These are phyloP conservation scores for Clivina fossor DNA, from an alignment of 2,888 invertebrate species.

Conservation along the genomic window DNA sequence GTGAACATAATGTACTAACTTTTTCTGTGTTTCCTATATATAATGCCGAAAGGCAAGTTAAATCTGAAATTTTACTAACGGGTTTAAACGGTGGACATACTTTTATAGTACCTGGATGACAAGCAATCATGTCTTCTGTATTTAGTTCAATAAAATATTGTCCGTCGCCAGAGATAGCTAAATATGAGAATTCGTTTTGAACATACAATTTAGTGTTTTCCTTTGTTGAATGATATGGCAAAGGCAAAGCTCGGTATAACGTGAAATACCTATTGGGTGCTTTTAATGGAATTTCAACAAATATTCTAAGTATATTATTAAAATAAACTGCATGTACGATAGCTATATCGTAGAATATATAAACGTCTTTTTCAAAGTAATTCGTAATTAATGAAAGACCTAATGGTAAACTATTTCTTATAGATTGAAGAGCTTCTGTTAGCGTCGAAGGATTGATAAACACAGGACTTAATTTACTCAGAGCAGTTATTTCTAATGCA, in stretches of 20 bases:
- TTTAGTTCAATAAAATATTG: slow-evolving; percentile 3
- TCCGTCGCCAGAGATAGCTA: slow-evolving; percentile 7
- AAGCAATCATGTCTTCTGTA: slow-evolving; percentile 1
- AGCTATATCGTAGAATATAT: slow-evolving; percentile 9
- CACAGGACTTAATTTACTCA: slow-evolving; percentile 13
- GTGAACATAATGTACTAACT: background rate
- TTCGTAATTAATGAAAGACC: slow-evolving; percentile 5
- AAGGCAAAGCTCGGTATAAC: slow-evolving; percentile 1
- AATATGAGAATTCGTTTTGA: background rate
- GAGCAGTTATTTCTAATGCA: slow-evolving; percentile 9
- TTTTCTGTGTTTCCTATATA: background rate
- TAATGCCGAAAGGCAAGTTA: background rate
- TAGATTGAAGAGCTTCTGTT: background rate
- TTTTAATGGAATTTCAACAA: slow-evolving; percentile 15
- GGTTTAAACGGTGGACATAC: slow-evolving; percentile 9
- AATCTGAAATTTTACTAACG: slow-evolving; percentile 1
- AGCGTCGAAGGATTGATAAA: slow-evolving; percentile 3
- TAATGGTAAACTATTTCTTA: background rate
- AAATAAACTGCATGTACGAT: background rate
- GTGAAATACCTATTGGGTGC: slow-evolving; percentile 8
- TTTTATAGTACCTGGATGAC: background rate
- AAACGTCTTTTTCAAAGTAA: slow-evolving; percentile 3
- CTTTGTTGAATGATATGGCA: background rate
- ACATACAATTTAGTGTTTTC: slow-evolving; percentile 2
- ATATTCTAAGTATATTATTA: slow-evolving; percentile 1